phyloP scores from a whole-genome alignment of 23 tunicate species.

The Clavelina lepadiformis region DNA sequence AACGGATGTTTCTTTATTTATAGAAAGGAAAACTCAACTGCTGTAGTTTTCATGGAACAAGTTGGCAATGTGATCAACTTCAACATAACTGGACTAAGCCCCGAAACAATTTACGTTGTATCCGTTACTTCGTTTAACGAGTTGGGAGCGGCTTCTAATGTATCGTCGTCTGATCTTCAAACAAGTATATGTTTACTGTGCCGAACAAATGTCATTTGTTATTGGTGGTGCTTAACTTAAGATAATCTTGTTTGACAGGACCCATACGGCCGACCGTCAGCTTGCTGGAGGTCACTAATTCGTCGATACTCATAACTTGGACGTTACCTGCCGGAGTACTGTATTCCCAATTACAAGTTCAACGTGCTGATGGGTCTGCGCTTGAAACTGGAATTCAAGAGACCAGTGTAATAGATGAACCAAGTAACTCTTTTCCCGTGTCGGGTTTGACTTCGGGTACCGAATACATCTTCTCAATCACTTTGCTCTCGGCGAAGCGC shows the following conservation, averaged over 20 bases:
- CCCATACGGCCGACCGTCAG: constrained; percentile 21
- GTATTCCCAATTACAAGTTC: not conserved
- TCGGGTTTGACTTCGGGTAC: constrained; percentile 26
- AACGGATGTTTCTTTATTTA: too few species aligned
- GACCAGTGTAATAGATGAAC: not conserved
- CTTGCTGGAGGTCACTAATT: constrained; percentile 4
- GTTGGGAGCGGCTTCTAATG: not conserved
- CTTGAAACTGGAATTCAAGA: not conserved
- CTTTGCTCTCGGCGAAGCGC: not conserved
- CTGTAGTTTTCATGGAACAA: too few species aligned
- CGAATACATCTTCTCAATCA: constrained; percentile 14
- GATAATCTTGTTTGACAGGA: constrained; percentile 1
- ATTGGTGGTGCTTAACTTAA: not conserved
- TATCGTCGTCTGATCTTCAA: too few species aligned
- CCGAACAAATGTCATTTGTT: not conserved
- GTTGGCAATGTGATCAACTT: not conserved
- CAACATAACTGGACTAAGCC: not conserved
- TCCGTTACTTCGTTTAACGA: constrained; percentile 11
- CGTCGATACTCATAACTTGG: constrained; percentile 6
- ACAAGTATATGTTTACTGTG: not conserved
- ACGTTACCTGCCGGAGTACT: not conserved
- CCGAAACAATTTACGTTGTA: constrained; percentile 3
- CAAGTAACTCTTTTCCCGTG: constrained; percentile 4
- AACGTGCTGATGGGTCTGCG: constrained; percentile 2
- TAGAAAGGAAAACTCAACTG: too few species aligned